Conservation (phyloP, 2,888 invertebrate species). For the Himalopsyche tibetana region DNA sequence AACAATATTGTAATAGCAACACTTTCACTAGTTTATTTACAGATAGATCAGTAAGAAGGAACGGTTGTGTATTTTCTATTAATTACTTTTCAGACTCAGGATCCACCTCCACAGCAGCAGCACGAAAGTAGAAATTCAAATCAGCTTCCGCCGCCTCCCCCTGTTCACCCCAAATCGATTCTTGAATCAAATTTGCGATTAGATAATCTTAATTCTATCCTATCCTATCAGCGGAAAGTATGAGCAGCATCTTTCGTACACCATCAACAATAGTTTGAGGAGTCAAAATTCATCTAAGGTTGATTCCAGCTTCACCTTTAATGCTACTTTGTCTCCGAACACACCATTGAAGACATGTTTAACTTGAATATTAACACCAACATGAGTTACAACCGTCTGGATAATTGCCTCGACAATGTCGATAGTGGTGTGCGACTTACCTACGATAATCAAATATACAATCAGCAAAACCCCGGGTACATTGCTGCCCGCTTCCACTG, state of each 20-base stretch:
- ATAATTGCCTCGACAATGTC: slow-evolving; percentile 44
- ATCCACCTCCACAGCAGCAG: slow-evolving; percentile 71
- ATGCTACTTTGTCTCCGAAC: slow-evolving; percentile 54
- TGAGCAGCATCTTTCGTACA: slow-evolving; percentile 61
- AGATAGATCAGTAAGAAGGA: background rate
- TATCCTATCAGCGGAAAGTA: slow-evolving; percentile 57
- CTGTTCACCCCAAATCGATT: slow-evolving; percentile 73
- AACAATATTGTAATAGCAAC: background rate
- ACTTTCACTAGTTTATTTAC: background rate
- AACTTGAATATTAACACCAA: slow-evolving; percentile 59
- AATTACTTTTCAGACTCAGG: slow-evolving; percentile 67
- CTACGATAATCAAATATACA: slow-evolving; percentile 55
- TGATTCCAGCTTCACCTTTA: slow-evolving; percentile 57
- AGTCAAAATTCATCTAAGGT: slow-evolving; percentile 61
- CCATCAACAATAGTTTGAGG: slow-evolving; percentile 53
- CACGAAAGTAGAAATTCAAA: slow-evolving; percentile 68
- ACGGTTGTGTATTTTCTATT: slow-evolving; percentile 10
- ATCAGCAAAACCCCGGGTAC: slow-evolving; percentile 49
- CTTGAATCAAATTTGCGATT: slow-evolving; percentile 72
- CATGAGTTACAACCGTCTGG: slow-evolving; percentile 49
- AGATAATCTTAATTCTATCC: slow-evolving; percentile 63
- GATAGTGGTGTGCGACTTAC: slow-evolving; percentile 47
- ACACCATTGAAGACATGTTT: slow-evolving; percentile 60
- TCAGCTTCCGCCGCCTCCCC: slow-evolving; percentile 62
- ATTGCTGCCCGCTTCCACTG: slow-evolving; percentile 84